A percentile compares a stretch with the other conserved stretches of the same genome.
Evolutionary conservation across 35 echinoderm and acorn worm species (phyloP).

Genomic region (Ophiothrix spiculata): DNA sequence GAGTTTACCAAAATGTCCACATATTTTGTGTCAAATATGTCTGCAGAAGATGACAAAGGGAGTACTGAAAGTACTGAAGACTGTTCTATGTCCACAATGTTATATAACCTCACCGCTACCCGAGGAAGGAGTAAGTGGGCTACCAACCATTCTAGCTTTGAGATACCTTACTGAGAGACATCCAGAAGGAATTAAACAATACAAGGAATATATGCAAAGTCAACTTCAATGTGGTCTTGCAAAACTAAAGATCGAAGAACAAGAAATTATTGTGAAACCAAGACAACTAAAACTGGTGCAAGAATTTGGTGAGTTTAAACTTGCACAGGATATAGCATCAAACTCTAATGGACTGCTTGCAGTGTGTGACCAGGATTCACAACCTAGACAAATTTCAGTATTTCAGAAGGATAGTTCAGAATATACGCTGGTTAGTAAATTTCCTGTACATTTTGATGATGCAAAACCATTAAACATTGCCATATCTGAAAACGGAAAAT

Average conservation of each 20-base stretch:
- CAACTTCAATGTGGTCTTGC: neutral
- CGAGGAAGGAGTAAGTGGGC: neutral
- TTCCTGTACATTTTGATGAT: neutral
- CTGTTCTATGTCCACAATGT: neutral
- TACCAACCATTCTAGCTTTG: neutral
- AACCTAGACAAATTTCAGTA: neutral
- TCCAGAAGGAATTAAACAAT: neutral
- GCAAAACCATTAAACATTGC: neutral
- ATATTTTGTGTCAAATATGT: neutral
- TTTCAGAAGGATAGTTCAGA: neutral
- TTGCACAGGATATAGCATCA: neutral
- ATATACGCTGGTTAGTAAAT: neutral
- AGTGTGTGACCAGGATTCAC: neutral
- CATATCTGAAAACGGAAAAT: neutral
- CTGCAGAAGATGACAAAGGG: neutral
- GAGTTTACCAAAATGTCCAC: neutral
- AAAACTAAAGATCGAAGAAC: neutral
- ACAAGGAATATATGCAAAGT: neutral
- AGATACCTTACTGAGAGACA: neutral
- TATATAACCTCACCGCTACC: neutral
- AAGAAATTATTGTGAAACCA: neutral
- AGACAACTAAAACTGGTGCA: neutral
- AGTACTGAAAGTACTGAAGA: neutral
- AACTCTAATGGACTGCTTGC: neutral
- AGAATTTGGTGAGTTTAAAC: neutral